phyloP scores from a whole-genome alignment of 2,888 invertebrate genomes.

The Flexamia atlantica region DNA sequence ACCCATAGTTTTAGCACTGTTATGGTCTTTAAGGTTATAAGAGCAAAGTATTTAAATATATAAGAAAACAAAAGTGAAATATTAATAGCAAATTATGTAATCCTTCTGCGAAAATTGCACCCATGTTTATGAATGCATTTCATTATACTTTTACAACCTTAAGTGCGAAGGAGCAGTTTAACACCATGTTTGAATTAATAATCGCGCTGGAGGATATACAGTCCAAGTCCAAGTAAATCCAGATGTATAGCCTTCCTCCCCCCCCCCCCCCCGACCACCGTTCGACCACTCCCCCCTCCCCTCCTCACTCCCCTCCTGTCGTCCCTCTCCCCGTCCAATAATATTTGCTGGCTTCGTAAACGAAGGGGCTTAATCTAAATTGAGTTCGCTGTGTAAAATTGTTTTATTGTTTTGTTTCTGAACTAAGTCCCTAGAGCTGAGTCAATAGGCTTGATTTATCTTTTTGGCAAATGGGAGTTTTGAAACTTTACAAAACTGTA shows the following conservation, averaged over 20 bases:
- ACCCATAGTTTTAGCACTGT: too few relatives aligned
- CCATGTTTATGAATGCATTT: not conserved
- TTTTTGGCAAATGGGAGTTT: too few relatives aligned
- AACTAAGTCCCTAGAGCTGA: too few relatives aligned
- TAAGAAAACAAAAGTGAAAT: too few relatives aligned
- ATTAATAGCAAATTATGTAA: too few relatives aligned
- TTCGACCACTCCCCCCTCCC: not conserved
- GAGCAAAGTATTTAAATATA: too few relatives aligned
- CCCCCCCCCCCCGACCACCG: not conserved
- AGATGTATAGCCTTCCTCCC: not conserved
- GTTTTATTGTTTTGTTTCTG: too few relatives aligned
- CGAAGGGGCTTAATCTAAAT: constrained; percentile 33
- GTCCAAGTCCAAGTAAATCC: not conserved
- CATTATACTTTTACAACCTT: not conserved
- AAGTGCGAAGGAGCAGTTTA: not conserved
- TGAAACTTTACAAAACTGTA: too few relatives aligned
- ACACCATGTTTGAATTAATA: constrained; percentile 6
- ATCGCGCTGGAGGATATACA: not conserved
- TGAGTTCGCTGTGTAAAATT: constrained; percentile 1
- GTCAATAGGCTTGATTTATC: too few relatives aligned
- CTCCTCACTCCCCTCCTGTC: not conserved
- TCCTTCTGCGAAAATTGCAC: not conserved
- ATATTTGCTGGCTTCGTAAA: constrained; percentile 7
- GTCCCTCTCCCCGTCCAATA: not conserved
- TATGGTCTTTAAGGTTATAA: too few relatives aligned